These are phyloP conservation scores for Nansenia antarctica DNA, from an alignment of 2,113 vertebrate species.

Conservation along the genomic window DNA sequence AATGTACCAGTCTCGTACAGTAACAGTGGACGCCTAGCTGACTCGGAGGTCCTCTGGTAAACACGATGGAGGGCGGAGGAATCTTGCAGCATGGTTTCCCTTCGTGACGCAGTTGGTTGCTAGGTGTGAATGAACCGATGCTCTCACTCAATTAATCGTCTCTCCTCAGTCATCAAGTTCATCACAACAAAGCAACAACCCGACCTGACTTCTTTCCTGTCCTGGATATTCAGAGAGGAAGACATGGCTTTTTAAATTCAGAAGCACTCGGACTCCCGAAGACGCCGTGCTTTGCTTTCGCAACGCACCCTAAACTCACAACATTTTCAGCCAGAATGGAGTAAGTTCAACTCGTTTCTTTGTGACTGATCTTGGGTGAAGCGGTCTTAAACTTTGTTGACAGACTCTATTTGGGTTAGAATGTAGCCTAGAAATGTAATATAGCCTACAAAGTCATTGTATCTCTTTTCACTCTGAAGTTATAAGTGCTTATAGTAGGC, in stretches of 20 bases:
- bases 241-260: constrained; percentile 75
- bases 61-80: constrained; percentile 56
- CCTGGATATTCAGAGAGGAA: constrained; percentile 64
- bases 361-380: background rate
- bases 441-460: too few relatives aligned
- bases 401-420: background rate
- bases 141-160: constrained; percentile 67
- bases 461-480: background rate
- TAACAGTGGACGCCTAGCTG: background rate
- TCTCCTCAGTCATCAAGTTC: constrained; percentile 74
- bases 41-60: constrained; percentile 25
- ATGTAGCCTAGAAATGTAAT: too few relatives aligned
- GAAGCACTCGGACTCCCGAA: constrained; percentile 48
- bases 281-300: constrained; percentile 78
- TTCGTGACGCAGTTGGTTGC: constrained; percentile 79
- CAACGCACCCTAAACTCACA: constrained; percentile 77
- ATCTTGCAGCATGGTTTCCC: constrained; percentile 42
- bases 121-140: constrained; percentile 79
- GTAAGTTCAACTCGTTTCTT: constrained; percentile 69
- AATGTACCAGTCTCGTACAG: background rate
- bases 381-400: background rate
- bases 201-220: constrained; percentile 41
- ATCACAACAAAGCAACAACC: constrained; percentile 75
- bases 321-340: constrained; percentile 79
- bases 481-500: background rate